Evolutionary conservation across 2,888 invertebrate species (phyloP), one percentile per base, ranked within the genome.

Genomic region (Hydrotaea cyrtoneurina): DNA sequence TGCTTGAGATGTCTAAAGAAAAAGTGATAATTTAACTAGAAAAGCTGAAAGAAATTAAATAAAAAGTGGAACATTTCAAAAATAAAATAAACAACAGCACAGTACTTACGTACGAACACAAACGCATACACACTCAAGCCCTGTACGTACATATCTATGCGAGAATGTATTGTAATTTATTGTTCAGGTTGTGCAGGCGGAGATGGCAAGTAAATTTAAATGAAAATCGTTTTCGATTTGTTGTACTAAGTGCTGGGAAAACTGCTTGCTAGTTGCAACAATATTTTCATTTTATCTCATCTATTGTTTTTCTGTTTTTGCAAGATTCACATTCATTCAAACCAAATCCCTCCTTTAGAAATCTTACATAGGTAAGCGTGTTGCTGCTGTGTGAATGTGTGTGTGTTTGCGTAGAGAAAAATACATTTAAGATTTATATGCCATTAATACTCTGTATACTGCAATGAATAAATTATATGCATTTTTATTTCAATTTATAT

Each of bases 381-480:
- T 26, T 69, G 46, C 19, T 10, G n/a, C n/a, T 69, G 69, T 46
- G 15, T 69, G 15, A 23, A 21, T 66, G 43, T 46, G 23, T 21
- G 43, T 19, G 7, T 26, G 62, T 62, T 31, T 62, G 26, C 43
- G 21, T 69, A 46, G 21, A 46, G 66, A 46, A 43, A 69, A 66
- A 43, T 69, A 23, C 69, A 69, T 46, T 69, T 75, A 31, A 62
- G 69, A 77, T 74, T 62, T 39, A 39, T 50, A 19, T 64, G 19
- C 75, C 64, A 75, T 81, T 81, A 81, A 76, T 50, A 76, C 13
- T 21, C 53, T 50, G 78, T 66, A 78, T 79, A 78, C 84, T 59
- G 79, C 79, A 66, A 59, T 82, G 76, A 82, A 81, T 85, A 82
- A 85, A 79, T 82, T 82, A 69, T 69, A 69, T 69, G 69, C 69